Evolutionary conservation across 2,797 vertebrate species (phyloP).

Genomic region (Hoplostethus atlanticus): DNA sequence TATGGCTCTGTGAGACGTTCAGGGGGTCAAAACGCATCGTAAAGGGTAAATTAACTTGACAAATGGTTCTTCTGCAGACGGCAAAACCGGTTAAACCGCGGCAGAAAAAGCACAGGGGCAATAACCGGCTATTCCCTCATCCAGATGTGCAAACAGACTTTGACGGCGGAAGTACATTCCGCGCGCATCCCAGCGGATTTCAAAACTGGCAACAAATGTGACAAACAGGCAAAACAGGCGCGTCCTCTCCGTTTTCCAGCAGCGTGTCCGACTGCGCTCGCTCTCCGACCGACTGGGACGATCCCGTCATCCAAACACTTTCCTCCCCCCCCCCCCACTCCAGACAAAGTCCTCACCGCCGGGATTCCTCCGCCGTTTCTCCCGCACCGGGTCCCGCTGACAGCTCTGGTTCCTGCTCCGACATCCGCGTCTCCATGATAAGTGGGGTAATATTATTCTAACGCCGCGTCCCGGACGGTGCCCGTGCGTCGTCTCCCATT

Average conservation of each 20-base stretch:
- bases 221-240: slow-evolving; percentile 21
- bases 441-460: slow-evolving; percentile 37
- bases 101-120: not conserved
- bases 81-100: not conserved
- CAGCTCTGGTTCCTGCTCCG: slow-evolving; percentile 27
- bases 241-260: not conserved
- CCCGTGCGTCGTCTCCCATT: slow-evolving; percentile 67
- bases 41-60: not conserved
- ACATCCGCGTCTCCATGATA: slow-evolving; percentile 1
- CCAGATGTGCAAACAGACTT: slow-evolving; percentile 62
- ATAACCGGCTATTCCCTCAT: slow-evolving; percentile 3
- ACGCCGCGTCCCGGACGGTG: slow-evolving; percentile 48
- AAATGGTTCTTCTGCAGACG: not conserved
- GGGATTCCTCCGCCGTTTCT: not conserved
- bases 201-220: slow-evolving; percentile 27
- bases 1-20: too few relatives aligned
- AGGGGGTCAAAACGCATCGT: not conserved
- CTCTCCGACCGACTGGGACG: too few relatives aligned
- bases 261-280: too few relatives aligned
- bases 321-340: not conserved
- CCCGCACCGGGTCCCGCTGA: not conserved
- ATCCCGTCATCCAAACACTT: not conserved
- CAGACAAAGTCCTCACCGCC: not conserved
- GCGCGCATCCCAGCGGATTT: slow-evolving; percentile 54
- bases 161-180: slow-evolving; percentile 60